A percentile compares a stretch with the other conserved stretches of the same genome.
Conservation (phyloP, 2,888 invertebrate species). For the Dasysyrphus tricinctus region DNA sequence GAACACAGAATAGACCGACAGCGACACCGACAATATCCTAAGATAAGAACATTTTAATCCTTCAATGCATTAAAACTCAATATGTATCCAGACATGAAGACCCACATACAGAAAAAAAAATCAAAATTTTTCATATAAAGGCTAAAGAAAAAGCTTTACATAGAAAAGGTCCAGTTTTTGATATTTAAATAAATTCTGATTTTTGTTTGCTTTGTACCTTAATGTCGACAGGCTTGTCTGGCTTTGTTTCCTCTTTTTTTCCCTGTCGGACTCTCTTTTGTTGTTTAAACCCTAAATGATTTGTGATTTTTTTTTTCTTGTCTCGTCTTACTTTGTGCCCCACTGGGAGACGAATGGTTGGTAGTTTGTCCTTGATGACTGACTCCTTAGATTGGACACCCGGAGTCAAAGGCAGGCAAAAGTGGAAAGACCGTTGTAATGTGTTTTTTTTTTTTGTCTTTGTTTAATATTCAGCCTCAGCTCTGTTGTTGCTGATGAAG, state of each 20-base stretch:
- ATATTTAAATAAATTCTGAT: constrained; percentile 59
- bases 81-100: not conserved
- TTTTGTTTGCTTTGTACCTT: constrained; percentile 2
- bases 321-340: constrained; percentile 29
- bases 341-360: constrained; percentile 46
- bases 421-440: constrained; percentile 10
- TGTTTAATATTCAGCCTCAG: not conserved
- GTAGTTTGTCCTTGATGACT: constrained; percentile 46
- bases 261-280: not conserved
- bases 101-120: not conserved
- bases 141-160: not conserved
- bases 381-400: constrained; percentile 45
- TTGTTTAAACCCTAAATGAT: constrained; percentile 42
- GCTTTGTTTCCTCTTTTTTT: not conserved
- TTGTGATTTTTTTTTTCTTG: constrained; percentile 45
- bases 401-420: constrained; percentile 3
- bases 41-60: not conserved
- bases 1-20: constrained; percentile 43
- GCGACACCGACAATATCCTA: not conserved
- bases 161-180: constrained; percentile 34
- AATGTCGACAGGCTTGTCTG: constrained; percentile 35
- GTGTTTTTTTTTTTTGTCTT: not conserved
- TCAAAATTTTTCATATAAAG: not conserved
- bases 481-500: not conserved
- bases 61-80: not conserved